Percentiles rank a stretch among this genome's conserved stretches.
These are phyloP conservation scores for Yoshiicerus persimilis DNA, from an alignment of 1,140 invertebrate species.

Conservation along the genomic window DNA sequence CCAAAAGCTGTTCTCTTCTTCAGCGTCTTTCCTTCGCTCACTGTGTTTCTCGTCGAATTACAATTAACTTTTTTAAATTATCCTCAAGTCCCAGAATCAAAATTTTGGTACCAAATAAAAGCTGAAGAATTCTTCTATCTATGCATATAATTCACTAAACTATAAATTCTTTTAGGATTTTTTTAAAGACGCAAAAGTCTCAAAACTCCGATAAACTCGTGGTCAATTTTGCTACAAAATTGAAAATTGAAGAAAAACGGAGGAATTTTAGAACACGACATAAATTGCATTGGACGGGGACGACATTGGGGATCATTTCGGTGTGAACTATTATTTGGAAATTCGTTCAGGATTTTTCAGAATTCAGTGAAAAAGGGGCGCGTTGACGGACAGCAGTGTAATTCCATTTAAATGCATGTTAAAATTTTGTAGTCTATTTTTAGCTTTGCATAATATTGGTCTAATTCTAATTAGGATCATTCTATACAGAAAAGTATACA, in stretches of 20 bases:
- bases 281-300: background rate
- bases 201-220: background rate
- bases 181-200: background rate
- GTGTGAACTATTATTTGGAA: background rate
- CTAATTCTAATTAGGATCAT: background rate
- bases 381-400: background rate
- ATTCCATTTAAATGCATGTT: background rate
- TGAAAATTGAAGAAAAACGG: background rate
- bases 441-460: background rate
- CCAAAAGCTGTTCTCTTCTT: background rate
- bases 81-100: background rate
- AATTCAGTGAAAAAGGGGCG: background rate
- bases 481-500: background rate
- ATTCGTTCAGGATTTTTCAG: background rate
- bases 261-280: background rate
- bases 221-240: background rate
- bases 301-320: background rate
- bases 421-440: background rate
- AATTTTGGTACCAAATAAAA: background rate
- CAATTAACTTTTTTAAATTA: background rate
- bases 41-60: conserved; percentile 1
- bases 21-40: too few species aligned
- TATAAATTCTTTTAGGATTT: too few species aligned
- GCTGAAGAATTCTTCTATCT: background rate
- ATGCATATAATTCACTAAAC: background rate